These are phyloP conservation scores for Ectemnius lituratus DNA, from an alignment of 2,888 invertebrate species.

Conservation along the genomic window DNA sequence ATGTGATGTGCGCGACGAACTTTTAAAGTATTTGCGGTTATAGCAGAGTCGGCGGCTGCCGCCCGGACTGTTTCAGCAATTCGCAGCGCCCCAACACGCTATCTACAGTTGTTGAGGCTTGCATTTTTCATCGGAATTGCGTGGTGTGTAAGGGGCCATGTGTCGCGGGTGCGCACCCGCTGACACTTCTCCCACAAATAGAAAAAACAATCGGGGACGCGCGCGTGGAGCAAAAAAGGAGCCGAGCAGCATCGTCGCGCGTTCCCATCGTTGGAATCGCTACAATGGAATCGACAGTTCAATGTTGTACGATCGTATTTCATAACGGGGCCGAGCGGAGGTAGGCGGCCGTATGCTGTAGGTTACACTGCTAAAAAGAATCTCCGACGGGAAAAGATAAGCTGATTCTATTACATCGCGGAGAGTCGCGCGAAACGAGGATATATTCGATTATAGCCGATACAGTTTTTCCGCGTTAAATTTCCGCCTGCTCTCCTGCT, in stretches of 20 bases:
- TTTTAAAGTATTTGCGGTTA: slow-evolving; percentile 20
- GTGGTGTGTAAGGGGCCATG: slow-evolving; percentile 17
- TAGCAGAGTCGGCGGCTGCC: slow-evolving; percentile 1
- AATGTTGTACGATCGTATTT: slow-evolving; percentile 46
- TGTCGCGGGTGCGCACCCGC: neutral
- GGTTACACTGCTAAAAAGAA: slow-evolving; percentile 9
- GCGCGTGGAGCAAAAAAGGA: slow-evolving; percentile 10
- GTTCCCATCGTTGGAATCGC: slow-evolving; percentile 34
- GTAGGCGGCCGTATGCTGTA: neutral
- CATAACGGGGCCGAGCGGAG: slow-evolving; percentile 18
- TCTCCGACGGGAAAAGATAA: slow-evolving; percentile 8
- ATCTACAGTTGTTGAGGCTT: slow-evolving; percentile 14
- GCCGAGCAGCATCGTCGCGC: slow-evolving; percentile 9
- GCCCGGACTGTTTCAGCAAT: slow-evolving; percentile 18
- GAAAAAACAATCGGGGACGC: slow-evolving; percentile 36
- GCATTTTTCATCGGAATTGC: slow-evolving; percentile 32
- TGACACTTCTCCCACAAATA: slow-evolving; percentile 15
- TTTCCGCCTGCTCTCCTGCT: slow-evolving; percentile 15
- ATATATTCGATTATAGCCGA: slow-evolving; percentile 39
- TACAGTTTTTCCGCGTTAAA: slow-evolving; percentile 40
- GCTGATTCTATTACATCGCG: slow-evolving; percentile 5
- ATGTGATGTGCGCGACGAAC: slow-evolving; percentile 4
- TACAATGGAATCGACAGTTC: slow-evolving; percentile 52
- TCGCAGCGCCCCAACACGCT: slow-evolving; percentile 6
- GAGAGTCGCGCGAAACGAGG: slow-evolving; percentile 35